A percentile compares a stretch with the other conserved stretches of the same genome.
phyloP scores from a whole-genome alignment of 2,888 invertebrate species.

The Drosophila parthenogenetica region DNA sequence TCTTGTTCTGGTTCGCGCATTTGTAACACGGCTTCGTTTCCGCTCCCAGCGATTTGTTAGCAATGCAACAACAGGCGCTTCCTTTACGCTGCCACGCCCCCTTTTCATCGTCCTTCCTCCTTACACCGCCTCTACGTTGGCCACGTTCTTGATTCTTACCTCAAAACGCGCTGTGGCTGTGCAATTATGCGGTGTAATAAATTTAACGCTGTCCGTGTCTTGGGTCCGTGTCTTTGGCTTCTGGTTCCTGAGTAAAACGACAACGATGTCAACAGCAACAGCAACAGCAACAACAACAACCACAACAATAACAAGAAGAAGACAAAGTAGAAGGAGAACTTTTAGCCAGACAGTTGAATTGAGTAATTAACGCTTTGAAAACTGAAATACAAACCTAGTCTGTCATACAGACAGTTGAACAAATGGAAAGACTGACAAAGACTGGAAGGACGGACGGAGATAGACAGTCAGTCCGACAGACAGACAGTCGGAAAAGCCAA shows the following conservation, averaged over 20 bases:
- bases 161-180: constrained; percentile 75
- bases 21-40: constrained; percentile 78
- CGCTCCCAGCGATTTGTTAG: constrained; percentile 76
- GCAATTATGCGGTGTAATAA: constrained; percentile 82
- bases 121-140: neutral
- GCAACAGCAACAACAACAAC: constrained; percentile 41
- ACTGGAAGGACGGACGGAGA: neutral
- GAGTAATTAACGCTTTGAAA: constrained; percentile 76
- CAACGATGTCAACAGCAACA: constrained; percentile 57
- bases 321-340: constrained; percentile 58
- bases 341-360: constrained; percentile 76
- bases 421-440: constrained; percentile 7
- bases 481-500: constrained; percentile 15
- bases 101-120: neutral
- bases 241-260: constrained; percentile 17
- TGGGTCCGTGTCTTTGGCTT: constrained; percentile 48
- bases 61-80: constrained; percentile 76
- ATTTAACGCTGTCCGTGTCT: constrained; percentile 76
- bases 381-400: constrained; percentile 50
- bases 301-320: neutral
- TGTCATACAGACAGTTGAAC: constrained; percentile 18
- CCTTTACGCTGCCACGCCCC: constrained; percentile 24
- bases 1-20: constrained; percentile 76
- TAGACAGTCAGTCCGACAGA: constrained; percentile 7
- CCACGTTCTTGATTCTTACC: constrained; percentile 58